phyloP scores from a whole-genome alignment of 1,140 invertebrate species.

The Diploscapter pachys region DNA sequence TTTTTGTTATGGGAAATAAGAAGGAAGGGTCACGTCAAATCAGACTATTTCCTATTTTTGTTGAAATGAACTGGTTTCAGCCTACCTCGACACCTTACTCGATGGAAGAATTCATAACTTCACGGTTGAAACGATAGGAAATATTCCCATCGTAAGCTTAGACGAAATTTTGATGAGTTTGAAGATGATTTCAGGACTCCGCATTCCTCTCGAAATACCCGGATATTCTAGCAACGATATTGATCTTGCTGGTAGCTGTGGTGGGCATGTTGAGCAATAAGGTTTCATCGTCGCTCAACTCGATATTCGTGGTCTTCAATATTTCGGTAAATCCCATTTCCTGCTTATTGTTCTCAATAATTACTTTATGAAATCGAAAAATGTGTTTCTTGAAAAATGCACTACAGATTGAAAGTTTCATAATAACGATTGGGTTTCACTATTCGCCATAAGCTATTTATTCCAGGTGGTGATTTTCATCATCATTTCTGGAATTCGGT shows the following conservation, averaged over 20 bases:
- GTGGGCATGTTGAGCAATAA: slow-evolving; percentile 75
- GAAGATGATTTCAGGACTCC: slow-evolving; percentile 67
- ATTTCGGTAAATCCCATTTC: slow-evolving; percentile 64
- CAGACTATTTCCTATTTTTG: too few species aligned
- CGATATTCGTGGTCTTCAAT: slow-evolving; percentile 80
- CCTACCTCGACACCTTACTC: slow-evolving; percentile 80
- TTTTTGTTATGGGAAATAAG: too few species aligned
- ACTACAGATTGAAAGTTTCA: slow-evolving; percentile 61
- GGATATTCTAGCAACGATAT: slow-evolving; percentile 51
- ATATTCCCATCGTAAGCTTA: slow-evolving; percentile 63
- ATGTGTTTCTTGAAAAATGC: too few species aligned
- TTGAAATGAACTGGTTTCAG: slow-evolving; percentile 63
- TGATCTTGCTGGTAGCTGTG: slow-evolving; percentile 52
- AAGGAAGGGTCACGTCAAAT: too few species aligned
- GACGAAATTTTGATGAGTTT: neutral
- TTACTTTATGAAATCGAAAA: too few species aligned
- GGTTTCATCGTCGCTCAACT: slow-evolving; percentile 63
- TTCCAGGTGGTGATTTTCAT: slow-evolving; percentile 70
- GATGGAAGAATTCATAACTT: slow-evolving; percentile 76
- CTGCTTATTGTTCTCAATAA: too few species aligned
- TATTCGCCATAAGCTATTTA: neutral
- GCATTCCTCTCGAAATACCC: slow-evolving; percentile 60
- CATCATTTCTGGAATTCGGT: slow-evolving; percentile 74
- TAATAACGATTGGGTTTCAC: slow-evolving; percentile 76
- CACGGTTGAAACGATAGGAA: slow-evolving; percentile 68